A percentile compares a stretch with the other conserved stretches of the same genome.
Conservation (phyloP, 2,888 invertebrate species). For the Thalpophila matura region DNA sequence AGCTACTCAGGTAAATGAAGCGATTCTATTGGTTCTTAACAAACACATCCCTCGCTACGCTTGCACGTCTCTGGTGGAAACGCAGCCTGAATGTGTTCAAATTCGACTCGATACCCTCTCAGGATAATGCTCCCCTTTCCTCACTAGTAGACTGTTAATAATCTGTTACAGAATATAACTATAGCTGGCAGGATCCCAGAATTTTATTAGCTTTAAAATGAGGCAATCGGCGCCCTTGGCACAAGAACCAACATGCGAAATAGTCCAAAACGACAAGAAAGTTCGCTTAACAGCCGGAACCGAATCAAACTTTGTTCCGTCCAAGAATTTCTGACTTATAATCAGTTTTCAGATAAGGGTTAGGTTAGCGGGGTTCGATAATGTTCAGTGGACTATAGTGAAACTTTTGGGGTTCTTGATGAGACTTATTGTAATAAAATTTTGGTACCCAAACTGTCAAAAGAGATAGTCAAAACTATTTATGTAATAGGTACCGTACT, state of each 20-base stretch:
- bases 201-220: slow-evolving; percentile 43
- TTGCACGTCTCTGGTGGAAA: too few species aligned
- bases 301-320: slow-evolving; percentile 48
- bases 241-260: slow-evolving; percentile 45
- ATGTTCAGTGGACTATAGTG: slow-evolving; percentile 1
- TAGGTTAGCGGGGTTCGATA: background rate
- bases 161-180: slow-evolving; percentile 53
- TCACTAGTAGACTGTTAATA: slow-evolving; percentile 43
- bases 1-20: too few species aligned
- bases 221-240: slow-evolving; percentile 52
- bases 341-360: slow-evolving; percentile 43
- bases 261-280: slow-evolving; percentile 48
- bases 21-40: too few species aligned
- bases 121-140: slow-evolving; percentile 27
- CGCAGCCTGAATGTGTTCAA: too few species aligned
- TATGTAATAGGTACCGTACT: too few species aligned
- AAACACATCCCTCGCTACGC: too few species aligned
- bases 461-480: too few species aligned
- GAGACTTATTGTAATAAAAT: background rate
- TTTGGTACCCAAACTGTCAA: background rate
- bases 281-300: slow-evolving; percentile 39
- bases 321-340: slow-evolving; percentile 51
- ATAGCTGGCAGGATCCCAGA: slow-evolving; percentile 44
- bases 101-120: slow-evolving; percentile 10
- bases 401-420: slow-evolving; percentile 5